Evolutionary conservation across 2,797 vertebrate species (phyloP), one percentile per base, ranked within the genome.

Genomic region (Myripristis murdjan): DNA sequence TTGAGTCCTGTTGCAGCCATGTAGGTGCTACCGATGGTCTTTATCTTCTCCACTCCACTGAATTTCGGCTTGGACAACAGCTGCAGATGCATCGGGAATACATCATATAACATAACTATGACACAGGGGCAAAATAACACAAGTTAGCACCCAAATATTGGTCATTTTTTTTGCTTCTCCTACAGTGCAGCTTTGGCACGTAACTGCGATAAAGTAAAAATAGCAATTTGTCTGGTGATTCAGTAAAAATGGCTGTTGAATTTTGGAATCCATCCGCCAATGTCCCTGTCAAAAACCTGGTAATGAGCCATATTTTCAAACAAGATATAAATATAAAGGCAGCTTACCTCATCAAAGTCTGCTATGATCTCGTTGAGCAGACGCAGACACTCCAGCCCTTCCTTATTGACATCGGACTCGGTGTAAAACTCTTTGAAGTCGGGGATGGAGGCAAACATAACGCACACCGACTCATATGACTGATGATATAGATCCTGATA

Each of bases 391-490:
- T 99, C 98, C 91, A 99, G 87, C 48, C 98, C 98, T 86, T 99
- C 98, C 90, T 99, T 98, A 92, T 99, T 99, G 81, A 99, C 97
- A 51, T 98, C 97, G 3, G 97, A 98, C 89, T 99, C 98, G 0
- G 97, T 98, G 75, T 99, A 99, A 91, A 99, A 99, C 79, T 99
- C 98, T 88, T 99, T 99, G 93, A 99, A 99, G 90, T 99, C 97
- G 0, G 98, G 98, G 71, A 99, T 98, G 77, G 98, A 99, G 84
- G 98, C 98, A 78, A 99, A 99, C 97, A 99, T 98, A 86, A 99
- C 96, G 52, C 97, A 98, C 89, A 99, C 97, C 0, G 97, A 97
- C 77, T 99, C 97, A 1, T 98, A 98, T 0, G 97, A 99, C 89
- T 99, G 97, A 86, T 98, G 97, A 88, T 99, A 99, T 0, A 99